Percentiles rank a stretch among this genome's conserved stretches.
These are phyloP conservation scores for Pomacea maculata DNA, from an alignment of 1,140 invertebrate species.

Conservation along the genomic window DNA sequence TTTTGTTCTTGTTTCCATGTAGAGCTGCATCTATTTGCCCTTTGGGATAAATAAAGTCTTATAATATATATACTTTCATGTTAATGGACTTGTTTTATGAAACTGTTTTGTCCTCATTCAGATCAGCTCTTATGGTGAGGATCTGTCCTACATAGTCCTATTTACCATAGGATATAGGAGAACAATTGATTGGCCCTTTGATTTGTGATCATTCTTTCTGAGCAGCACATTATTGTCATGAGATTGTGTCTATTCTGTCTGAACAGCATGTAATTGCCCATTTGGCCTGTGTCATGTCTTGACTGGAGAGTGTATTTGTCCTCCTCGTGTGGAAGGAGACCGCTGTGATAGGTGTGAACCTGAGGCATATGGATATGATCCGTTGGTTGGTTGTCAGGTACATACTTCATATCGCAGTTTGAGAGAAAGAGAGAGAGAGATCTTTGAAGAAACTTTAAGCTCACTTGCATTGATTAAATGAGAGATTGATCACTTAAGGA, in stretches of 20 bases:
- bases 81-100: too few relatives aligned
- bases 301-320: constrained; percentile 81
- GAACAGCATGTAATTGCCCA: constrained; percentile 64
- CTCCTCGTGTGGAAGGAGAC: constrained; percentile 81
- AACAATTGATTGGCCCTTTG: constrained; percentile 35
- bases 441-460: too few relatives aligned
- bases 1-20: too few relatives aligned
- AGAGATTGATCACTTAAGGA: too few relatives aligned
- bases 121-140: constrained; percentile 88
- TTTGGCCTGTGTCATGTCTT: constrained; percentile 62
- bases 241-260: too few relatives aligned
- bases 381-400: constrained; percentile 90
- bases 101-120: constrained; percentile 27
- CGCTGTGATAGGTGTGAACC: constrained; percentile 87
- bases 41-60: too few relatives aligned
- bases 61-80: too few relatives aligned
- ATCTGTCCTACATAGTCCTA: constrained; percentile 80
- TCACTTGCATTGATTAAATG: too few relatives aligned
- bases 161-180: constrained; percentile 68
- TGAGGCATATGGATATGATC: constrained; percentile 92
- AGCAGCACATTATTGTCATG: too few relatives aligned
- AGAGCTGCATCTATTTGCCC: too few relatives aligned
- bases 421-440: background rate
- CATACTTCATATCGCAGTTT: constrained; percentile 16
- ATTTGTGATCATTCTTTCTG: background rate